A percentile compares a stretch with the other conserved stretches of the same genome.
phyloP scores from a whole-genome alignment of 2,113 vertebrate genomes.

The Neolamprologus sp. region DNA sequence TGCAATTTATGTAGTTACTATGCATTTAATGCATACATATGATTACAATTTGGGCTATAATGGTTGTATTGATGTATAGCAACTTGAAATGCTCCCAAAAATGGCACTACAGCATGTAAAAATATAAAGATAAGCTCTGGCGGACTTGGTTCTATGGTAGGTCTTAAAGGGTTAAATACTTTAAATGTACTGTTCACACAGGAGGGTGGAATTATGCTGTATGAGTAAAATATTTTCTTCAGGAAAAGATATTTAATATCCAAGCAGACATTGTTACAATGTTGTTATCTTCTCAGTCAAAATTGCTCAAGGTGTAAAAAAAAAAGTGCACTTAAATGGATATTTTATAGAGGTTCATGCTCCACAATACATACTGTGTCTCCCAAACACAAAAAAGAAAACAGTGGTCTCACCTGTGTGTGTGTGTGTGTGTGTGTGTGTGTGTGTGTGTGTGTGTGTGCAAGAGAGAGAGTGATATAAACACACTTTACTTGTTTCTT shows the following conservation, averaged over 20 bases:
- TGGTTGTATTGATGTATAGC: not conserved
- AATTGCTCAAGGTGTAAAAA: not conserved
- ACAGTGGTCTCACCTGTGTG: not conserved
- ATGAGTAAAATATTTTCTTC: not conserved
- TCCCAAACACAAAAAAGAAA: not conserved
- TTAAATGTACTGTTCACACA: not conserved
- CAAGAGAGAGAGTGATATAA: not conserved
- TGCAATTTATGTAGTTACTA: not conserved
- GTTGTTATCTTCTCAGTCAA: not conserved
- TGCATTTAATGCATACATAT: not conserved
- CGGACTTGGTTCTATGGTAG: not conserved
- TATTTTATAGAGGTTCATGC: not conserved
- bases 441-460: not conserved
- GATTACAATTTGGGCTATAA: not conserved
- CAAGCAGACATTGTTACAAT: not conserved
- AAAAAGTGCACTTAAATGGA: not conserved
- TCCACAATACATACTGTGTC: not conserved
- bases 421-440: not conserved
- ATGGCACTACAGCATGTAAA: not conserved
- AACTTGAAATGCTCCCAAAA: not conserved
- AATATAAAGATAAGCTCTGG: not conserved
- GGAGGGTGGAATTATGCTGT: not conserved
- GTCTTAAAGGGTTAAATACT: not conserved
- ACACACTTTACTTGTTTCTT: not conserved
- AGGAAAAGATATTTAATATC: not conserved